phyloP scores from a whole-genome alignment of 35 echinoderm and acorn worm species.

The Holothuria glaberrima region DNA sequence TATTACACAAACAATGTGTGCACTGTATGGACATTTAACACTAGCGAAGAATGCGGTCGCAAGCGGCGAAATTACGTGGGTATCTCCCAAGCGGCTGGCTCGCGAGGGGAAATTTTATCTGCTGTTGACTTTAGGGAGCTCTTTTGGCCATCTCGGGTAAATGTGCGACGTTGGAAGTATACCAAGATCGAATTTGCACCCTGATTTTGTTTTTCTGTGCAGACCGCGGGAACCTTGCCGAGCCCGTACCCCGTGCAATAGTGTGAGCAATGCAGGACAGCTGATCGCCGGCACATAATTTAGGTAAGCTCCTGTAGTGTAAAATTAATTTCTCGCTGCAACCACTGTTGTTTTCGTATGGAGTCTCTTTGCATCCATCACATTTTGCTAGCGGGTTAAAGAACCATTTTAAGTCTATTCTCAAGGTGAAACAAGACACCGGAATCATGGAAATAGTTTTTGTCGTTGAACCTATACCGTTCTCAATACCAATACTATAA shows the following conservation, averaged over 20 bases:
- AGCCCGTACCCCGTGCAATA: conserved; percentile 51
- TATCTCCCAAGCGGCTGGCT: conserved; percentile 60
- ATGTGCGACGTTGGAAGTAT: conserved; percentile 23
- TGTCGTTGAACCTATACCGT: too few relatives aligned
- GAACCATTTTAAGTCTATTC: too few relatives aligned
- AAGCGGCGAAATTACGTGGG: conserved; percentile 53
- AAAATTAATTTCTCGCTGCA: too few relatives aligned
- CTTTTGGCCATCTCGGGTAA: conserved; percentile 29
- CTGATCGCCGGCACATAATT: conserved; percentile 33
- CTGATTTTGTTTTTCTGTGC: conserved; percentile 10
- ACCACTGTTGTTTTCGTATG: too few relatives aligned
- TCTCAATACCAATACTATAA: too few relatives aligned
- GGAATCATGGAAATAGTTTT: too few relatives aligned
- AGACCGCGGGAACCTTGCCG: conserved; percentile 24
- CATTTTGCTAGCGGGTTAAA: too few relatives aligned
- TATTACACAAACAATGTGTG: conserved; percentile 52
- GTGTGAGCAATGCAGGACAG: conserved; percentile 39
- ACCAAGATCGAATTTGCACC: conserved; percentile 44
- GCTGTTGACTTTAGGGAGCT: conserved; percentile 41
- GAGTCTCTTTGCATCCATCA: too few relatives aligned
- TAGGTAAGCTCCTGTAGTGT: background rate
- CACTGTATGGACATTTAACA: conserved; percentile 55
- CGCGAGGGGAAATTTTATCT: conserved; percentile 47
- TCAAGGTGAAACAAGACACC: too few relatives aligned
- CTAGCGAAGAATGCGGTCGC: conserved; percentile 45